A percentile compares a stretch with the other conserved stretches of the same genome.
Conservation (phyloP, 2,888 invertebrate species). For the Ophraella communa region DNA sequence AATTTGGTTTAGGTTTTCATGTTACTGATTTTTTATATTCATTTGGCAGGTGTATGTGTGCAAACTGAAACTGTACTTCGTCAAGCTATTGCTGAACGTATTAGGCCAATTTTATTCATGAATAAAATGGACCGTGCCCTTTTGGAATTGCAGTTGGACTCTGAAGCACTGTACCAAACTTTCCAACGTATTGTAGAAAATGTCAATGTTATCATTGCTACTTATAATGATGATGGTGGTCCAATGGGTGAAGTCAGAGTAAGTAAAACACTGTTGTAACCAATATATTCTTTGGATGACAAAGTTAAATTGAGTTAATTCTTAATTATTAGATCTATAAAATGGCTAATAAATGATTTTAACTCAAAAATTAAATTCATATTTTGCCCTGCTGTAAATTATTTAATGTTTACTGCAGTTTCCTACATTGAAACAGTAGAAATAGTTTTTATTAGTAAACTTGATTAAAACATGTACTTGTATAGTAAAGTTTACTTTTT, state of each 20-base stretch:
- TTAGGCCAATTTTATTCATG: conserved; percentile 99
- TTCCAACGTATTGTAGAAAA: conserved; percentile 99
- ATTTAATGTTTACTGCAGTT: conserved; percentile 48
- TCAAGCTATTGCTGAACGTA: conserved; percentile 99
- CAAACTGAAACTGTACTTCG: conserved; percentile 99
- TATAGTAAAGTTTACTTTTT: conserved; percentile 11
- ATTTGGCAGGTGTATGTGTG: conserved; percentile 90
- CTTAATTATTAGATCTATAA: conserved; percentile 11
- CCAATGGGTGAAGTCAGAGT: conserved; percentile 99
- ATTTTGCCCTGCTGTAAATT: conserved; percentile 52
- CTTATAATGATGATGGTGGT: conserved; percentile 95
- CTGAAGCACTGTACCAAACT: conserved; percentile 97
- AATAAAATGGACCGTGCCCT: conserved; percentile 99
- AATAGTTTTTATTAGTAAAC: neutral
- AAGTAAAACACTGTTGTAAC: conserved; percentile 50
- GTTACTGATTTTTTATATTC: conserved; percentile 24
- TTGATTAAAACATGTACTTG: neutral
- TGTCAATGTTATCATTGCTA: conserved; percentile 99
- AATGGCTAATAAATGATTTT: conserved; percentile 26
- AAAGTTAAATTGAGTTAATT: conserved; percentile 26
- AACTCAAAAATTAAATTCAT: conserved; percentile 50
- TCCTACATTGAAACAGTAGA: conserved; percentile 51
- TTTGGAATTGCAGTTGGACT: conserved; percentile 93
- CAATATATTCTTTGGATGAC: neutral
- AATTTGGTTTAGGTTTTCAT: neutral